These are phyloP conservation scores for Cerastis leucographa DNA, from an alignment of 2,888 invertebrate genomes.

Conservation along the genomic window DNA sequence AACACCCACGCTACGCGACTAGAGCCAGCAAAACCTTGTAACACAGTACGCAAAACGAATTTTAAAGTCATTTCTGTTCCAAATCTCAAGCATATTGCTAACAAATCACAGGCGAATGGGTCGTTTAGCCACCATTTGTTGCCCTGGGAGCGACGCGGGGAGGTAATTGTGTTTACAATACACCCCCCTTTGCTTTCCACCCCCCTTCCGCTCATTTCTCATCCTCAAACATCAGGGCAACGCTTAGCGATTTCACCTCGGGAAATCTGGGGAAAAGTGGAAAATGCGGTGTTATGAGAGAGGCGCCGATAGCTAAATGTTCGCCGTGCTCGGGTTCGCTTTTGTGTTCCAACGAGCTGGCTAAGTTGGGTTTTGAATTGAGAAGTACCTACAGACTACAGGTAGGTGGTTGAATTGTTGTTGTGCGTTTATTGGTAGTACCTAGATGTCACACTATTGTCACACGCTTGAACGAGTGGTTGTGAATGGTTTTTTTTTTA, in stretches of 20 bases:
- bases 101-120: constrained; percentile 90
- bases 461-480: not conserved
- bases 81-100: constrained; percentile 90
- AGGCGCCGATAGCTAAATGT: constrained; percentile 59
- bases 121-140: constrained; percentile 90
- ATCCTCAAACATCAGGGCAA: constrained; percentile 84
- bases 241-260: constrained; percentile 87
- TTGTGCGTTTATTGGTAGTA: constrained; percentile 15
- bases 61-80: constrained; percentile 85
- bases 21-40: constrained; percentile 70
- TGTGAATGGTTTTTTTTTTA: not conserved
- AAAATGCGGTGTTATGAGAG: constrained; percentile 73
- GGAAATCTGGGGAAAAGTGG: constrained; percentile 80
- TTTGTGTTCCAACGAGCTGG: constrained; percentile 67
- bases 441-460: not conserved
- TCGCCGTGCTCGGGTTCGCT: constrained; percentile 50
- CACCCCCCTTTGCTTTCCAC: constrained; percentile 71
- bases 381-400: constrained; percentile 21
- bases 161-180: constrained; percentile 89
- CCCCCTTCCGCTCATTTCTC: constrained; percentile 86
- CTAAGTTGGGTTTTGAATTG: constrained; percentile 58
- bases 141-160: constrained; percentile 78
- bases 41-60: constrained; percentile 76
- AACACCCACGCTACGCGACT: constrained; percentile 42
- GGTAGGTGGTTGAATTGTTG: constrained; percentile 31